Percentiles rank a stretch among this genome's conserved stretches.
Conservation (phyloP, 2,888 invertebrate genomes). For the Iphiclides podalirius region DNA sequence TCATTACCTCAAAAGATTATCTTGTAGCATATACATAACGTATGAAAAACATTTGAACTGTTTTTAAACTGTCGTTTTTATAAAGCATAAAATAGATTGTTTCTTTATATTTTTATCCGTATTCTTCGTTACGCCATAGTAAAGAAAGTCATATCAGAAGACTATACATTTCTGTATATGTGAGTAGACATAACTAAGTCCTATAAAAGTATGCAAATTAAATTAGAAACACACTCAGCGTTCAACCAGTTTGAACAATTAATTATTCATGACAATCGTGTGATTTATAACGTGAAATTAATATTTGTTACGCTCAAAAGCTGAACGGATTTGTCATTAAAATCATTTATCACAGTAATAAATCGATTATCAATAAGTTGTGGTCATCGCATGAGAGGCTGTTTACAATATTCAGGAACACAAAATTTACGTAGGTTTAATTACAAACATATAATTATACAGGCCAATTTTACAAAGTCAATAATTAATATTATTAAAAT, state of each 20-base stretch:
- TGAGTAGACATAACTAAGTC: background rate
- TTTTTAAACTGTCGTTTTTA: too few relatives aligned
- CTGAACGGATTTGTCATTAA: conserved; percentile 18
- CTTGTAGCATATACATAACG: background rate
- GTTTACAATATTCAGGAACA: too few relatives aligned
- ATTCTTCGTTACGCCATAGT: too few relatives aligned
- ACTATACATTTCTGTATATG: too few relatives aligned
- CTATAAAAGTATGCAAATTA: conserved; percentile 17
- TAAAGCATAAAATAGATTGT: too few relatives aligned
- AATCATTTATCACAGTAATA: conserved; percentile 11
- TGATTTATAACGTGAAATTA: conserved; percentile 21
- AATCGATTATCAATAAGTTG: conserved; percentile 8
- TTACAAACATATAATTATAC: too few relatives aligned
- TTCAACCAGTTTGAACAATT: conserved; percentile 18
- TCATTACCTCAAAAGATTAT: background rate
- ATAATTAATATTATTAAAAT: too few relatives aligned
- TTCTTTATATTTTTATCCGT: too few relatives aligned
- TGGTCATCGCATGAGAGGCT: background rate
- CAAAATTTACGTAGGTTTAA: too few relatives aligned
- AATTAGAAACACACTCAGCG: conserved; percentile 19
- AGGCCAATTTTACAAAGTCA: too few relatives aligned
- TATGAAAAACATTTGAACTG: too few relatives aligned
- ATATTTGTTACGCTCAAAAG: conserved; percentile 21
- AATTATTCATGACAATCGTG: conserved; percentile 23
- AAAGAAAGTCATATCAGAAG: too few relatives aligned